Percentiles rank a stretch among this genome's conserved stretches.
Evolutionary conservation across 1,140 invertebrate genomes (phyloP).

Genomic region (Philaenus spumarius): DNA sequence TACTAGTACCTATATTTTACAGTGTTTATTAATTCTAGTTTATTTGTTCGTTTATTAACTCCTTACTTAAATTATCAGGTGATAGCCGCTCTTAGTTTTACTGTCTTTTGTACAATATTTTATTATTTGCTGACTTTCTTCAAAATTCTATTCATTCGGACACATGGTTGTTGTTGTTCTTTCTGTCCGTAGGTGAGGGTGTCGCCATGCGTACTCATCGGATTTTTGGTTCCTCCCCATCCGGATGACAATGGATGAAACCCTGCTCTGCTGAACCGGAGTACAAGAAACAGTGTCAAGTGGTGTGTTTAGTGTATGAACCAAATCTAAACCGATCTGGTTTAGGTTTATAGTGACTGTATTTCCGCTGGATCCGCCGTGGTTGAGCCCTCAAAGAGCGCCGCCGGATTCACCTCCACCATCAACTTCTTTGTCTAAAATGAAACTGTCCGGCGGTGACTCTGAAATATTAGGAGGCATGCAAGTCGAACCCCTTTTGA

Average conservation of each 20-base stretch:
- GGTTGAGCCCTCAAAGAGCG: conserved; percentile 25
- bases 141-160: no score
- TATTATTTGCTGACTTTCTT: no score
- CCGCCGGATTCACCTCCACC: conserved; percentile 19
- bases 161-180: no score
- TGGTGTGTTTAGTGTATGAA: not conserved
- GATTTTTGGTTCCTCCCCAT: not conserved
- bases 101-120: no score
- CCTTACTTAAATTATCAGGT: no score
- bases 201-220: conserved; percentile 4
- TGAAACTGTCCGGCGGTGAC: conserved; percentile 26
- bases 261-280: not conserved
- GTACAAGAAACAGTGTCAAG: conserved; percentile 2
- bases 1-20: no score
- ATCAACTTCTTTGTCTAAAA: conserved; percentile 12
- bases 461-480: conserved; percentile 25
- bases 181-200: not conserved
- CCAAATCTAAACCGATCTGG: no score
- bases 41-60: no score
- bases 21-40: no score
- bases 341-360: not conserved
- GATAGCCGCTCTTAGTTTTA: no score
- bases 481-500: conserved; percentile 22
- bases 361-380: conserved; percentile 25
- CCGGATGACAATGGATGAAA: conserved; percentile 11